These are phyloP conservation scores for Polyodon spathula DNA, from an alignment of 2,113 vertebrate species.

Conservation along the genomic window DNA sequence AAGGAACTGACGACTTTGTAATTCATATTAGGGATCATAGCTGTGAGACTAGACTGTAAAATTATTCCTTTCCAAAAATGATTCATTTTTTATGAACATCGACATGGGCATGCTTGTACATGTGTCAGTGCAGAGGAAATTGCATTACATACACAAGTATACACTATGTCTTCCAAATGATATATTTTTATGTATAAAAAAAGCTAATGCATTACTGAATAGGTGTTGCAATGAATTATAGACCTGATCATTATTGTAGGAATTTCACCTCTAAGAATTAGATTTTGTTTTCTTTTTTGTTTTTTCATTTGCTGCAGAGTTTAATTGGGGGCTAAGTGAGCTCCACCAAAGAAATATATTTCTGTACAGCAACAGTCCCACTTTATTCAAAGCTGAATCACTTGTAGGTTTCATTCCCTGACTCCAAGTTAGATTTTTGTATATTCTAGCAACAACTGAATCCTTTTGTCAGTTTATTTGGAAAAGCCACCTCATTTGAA, in stretches of 20 bases:
- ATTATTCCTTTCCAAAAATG: constrained; percentile 35
- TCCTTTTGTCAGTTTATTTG: too few species aligned
- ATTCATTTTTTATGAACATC: constrained; percentile 49
- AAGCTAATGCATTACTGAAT: constrained; percentile 32
- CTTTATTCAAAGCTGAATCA: constrained; percentile 6
- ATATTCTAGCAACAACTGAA: too few species aligned
- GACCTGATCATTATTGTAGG: constrained; percentile 28
- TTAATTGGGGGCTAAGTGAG: constrained; percentile 23
- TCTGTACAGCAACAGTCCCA: constrained; percentile 26
- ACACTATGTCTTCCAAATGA: constrained; percentile 24
- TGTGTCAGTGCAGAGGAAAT: constrained; percentile 45
- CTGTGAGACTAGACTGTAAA: constrained; percentile 41
- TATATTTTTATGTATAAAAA: constrained; percentile 29
- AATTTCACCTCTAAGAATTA: constrained; percentile 42
- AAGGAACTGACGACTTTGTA: constrained; percentile 8
- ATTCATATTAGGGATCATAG: constrained; percentile 24
- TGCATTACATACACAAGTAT: constrained; percentile 38
- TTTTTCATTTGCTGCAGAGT: constrained; percentile 8
- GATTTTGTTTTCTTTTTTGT: constrained; percentile 29
- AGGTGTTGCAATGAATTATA: constrained; percentile 21
- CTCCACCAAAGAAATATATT: constrained; percentile 32
- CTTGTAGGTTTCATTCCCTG: too few species aligned
- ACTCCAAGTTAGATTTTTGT: too few species aligned
- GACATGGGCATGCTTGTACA: constrained; percentile 37
- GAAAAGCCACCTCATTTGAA: too few species aligned